Base-by-base conservation (phyloP, 2,888 invertebrate genomes). In the Ophion ellenae region DNA sequence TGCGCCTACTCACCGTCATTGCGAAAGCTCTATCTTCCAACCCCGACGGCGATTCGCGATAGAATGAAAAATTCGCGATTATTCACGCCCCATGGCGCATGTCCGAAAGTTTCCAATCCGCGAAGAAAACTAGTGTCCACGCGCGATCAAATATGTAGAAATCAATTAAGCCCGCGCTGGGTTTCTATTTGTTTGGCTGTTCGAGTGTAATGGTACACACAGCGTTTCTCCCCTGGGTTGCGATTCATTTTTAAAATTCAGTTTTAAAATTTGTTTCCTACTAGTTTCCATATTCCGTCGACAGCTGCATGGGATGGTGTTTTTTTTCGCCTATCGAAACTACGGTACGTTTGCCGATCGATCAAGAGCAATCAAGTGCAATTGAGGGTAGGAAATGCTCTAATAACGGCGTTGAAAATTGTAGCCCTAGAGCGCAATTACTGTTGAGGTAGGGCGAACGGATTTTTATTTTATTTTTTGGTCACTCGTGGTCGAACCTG, bases 1-100 rank as follows among this genome's bases (percentile, higher is more conserved):
- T 4, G 10, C 7, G 7, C n/a, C 10, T n/a, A 71, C 70, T 53
- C 70, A 71, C 70, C 57, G 70, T n/a, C 70, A 71, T 71, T 57
- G 53, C 70, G 17, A 14, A n/a, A 53, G 40, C 24, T 47, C 28
- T 53, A 32, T 40, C 28, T 28, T 53, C 17, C 7, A 9, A 71
- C 0, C n/a, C 17, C 7, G 0, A 53, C 9, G 53, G 45, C 32
- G 32, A 7, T 24, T 47, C 32, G 28, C 14, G n/a, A 28, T 28
- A 17, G 53, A 71, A 24, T 71, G 70, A 53, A 14, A 10, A 7
- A 71, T 53, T 6, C 24, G 45, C n/a, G 20, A 1, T 70, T 9
- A 2, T 28, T 24, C 28, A 53, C 70, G n/a, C 28, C 24, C 17
- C 47, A 17, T 24, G 47, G 53, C 70, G 53, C 70, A 70, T 53